phyloP scores from a whole-genome alignment of 2,797 vertebrate species.

The Sebastes miniatus region DNA sequence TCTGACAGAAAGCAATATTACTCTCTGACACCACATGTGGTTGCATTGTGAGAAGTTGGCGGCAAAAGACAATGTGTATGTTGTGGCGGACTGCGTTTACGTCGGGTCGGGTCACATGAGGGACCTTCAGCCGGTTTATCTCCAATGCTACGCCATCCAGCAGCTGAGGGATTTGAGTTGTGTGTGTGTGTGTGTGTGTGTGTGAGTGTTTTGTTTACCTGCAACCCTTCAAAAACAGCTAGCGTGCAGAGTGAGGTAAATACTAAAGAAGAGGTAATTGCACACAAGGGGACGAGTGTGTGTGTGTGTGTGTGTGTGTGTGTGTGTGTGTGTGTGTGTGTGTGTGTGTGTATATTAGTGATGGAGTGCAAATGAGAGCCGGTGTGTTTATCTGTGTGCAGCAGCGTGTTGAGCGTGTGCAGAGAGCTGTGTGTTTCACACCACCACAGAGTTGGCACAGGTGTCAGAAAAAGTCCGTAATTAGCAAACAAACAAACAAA shows the following conservation, averaged over 20 bases:
- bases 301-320: constrained; percentile 2
- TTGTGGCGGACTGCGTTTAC: background rate
- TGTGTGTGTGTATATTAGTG: constrained; percentile 32
- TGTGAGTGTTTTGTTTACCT: constrained; percentile 73
- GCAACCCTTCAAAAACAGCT: constrained; percentile 58
- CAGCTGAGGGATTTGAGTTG: constrained; percentile 27
- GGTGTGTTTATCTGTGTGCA: constrained; percentile 46
- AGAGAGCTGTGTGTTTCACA: constrained; percentile 60
- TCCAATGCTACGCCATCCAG: background rate
- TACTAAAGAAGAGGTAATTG: constrained; percentile 81
- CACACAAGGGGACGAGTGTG: constrained; percentile 72
- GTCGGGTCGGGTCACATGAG: constrained; percentile 7
- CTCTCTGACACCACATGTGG: background rate
- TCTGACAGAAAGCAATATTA: background rate
- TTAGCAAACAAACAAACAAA: constrained; percentile 82
- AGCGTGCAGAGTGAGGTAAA: constrained; percentile 70
- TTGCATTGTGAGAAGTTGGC: background rate
- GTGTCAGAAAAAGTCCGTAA: constrained; percentile 81
- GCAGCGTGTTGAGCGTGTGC: constrained; percentile 63
- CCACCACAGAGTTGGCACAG: constrained; percentile 70
- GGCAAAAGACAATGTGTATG: too few species aligned
- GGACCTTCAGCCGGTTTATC: background rate
- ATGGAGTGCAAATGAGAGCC: constrained; percentile 54
- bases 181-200: background rate
- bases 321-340: constrained; percentile 16